Evolutionary conservation across 2,797 vertebrate species (phyloP), one percentile per base, ranked within the genome.

Genomic region (Argentina silus): DNA sequence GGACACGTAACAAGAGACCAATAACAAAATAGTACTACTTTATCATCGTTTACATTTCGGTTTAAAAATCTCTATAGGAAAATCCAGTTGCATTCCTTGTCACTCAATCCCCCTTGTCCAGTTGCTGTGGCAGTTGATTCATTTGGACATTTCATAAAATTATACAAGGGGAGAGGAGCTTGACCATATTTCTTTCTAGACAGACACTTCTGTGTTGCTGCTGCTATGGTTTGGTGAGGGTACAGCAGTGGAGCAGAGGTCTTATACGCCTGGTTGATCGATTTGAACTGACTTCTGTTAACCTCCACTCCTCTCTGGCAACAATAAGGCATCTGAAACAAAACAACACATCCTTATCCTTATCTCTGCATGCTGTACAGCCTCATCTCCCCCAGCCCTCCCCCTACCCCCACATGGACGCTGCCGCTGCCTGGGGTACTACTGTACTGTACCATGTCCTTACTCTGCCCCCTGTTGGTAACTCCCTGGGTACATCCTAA

Each of bases 21-120:
- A 82, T 90, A 90, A 81, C 80, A 89, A 89, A 89, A 90, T 87
- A 87, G 86, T 80, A 85, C 83, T 83, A 79, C 78, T 85, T 85
- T 77, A 85, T 86, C 56, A 73, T 71, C 80, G 81, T 86, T 85
- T 79, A 82, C 75, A 82, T 57, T 36, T 75, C 1, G 5, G 70
- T 48, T 63, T 70, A 85, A 81, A 87, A 86, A 83, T 81, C 69
- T 85, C 62, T 80, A 76, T 74, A 83, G 78, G 81, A 74, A 81
- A 82, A 78, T 79, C 74, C 48, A 83, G 75, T 73, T 6, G 12
- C 57, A 69, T 79, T 78, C 75, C 55, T 77, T 55, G 70, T 62
- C 72, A 63, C 70, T 75, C 74, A 87, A 82, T 73, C 81, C 76
- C 7, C 44, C 67, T 72, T 69, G 64, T 72, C 71, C 50, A 44